Percentiles rank a stretch among this genome's conserved stretches.
phyloP scores from a whole-genome alignment of 2,888 invertebrate genomes.

The Dryococelus australis region DNA sequence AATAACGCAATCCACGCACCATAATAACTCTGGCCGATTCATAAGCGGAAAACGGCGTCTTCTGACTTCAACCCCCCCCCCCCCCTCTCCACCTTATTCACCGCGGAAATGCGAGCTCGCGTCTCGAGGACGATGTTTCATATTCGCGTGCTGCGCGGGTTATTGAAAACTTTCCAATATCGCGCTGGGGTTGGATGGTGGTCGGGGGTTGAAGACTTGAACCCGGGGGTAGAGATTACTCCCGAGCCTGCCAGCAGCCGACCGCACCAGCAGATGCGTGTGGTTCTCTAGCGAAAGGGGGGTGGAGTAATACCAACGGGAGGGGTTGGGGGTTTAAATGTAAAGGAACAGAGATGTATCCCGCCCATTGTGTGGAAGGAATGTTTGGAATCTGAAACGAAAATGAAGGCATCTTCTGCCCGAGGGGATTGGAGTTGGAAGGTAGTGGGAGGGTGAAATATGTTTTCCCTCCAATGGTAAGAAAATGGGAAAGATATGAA shows the following conservation, averaged over 20 bases:
- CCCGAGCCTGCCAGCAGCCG: too few species aligned
- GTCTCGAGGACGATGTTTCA: neutral
- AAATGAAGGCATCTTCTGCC: neutral
- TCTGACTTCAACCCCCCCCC: too few species aligned
- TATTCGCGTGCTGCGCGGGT: neutral
- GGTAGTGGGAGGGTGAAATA: neutral
- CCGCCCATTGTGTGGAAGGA: neutral
- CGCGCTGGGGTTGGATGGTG: neutral
- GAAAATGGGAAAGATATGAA: conserved; percentile 3
- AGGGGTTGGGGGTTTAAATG: neutral
- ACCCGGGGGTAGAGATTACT: too few species aligned
- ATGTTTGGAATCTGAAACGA: conserved; percentile 2
- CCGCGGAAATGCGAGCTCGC: neutral
- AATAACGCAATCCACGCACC: too few species aligned
- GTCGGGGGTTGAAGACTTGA: too few species aligned
- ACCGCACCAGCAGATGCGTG: neutral
- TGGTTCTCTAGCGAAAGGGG: neutral
- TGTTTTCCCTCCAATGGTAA: neutral
- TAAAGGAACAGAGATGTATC: neutral
- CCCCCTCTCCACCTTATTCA: neutral
- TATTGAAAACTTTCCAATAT: conserved; percentile 6
- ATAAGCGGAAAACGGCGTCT: too few species aligned
- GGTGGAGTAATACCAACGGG: neutral
- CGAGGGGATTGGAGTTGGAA: neutral
- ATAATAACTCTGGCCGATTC: too few species aligned